Conservation (phyloP, 2,888 invertebrate species). For the Drosophila tripunctata region DNA sequence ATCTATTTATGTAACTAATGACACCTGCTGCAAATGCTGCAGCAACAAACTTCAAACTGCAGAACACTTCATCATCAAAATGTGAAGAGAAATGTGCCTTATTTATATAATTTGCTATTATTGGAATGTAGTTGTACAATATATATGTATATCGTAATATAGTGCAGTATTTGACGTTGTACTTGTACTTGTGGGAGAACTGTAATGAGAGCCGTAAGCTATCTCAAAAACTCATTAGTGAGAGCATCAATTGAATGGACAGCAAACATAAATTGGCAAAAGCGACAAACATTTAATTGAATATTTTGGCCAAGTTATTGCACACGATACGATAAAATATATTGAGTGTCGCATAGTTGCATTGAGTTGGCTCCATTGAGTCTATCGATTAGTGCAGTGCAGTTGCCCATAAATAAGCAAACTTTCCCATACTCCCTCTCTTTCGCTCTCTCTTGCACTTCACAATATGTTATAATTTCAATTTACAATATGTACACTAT, state of each 20-base stretch:
- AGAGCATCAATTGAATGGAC: slow-evolving; percentile 25
- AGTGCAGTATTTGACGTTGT: no score
- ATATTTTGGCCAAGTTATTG: slow-evolving; percentile 71
- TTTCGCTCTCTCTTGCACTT: slow-evolving; percentile 13
- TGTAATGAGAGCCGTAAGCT: slow-evolving; percentile 26
- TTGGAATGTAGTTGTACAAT: slow-evolving; percentile 1
- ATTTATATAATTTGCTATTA: slow-evolving; percentile 19
- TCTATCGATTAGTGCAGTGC: slow-evolving; percentile 66
- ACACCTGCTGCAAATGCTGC: slow-evolving; percentile 3
- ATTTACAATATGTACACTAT: slow-evolving; percentile 61
- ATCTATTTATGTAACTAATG: no score
- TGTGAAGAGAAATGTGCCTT: slow-evolving; percentile 20
- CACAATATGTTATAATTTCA: slow-evolving; percentile 71
- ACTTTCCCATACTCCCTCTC: neutral
- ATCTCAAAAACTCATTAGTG: slow-evolving; percentile 63
- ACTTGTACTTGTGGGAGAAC: neutral
- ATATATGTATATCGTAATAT: no score
- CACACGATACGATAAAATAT: slow-evolving; percentile 61
- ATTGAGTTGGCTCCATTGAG: neutral
- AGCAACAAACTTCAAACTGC: slow-evolving; percentile 14
- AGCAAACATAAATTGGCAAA: slow-evolving; percentile 63
- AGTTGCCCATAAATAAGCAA: slow-evolving; percentile 69
- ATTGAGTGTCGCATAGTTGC: slow-evolving; percentile 60
- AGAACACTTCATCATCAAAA: slow-evolving; percentile 59
- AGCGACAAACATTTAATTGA: slow-evolving; percentile 68